Percentiles rank a stretch among this genome's conserved stretches.
phyloP scores from a whole-genome alignment of 2,797 vertebrate species.

The Odontamblyopus lacepedii region DNA sequence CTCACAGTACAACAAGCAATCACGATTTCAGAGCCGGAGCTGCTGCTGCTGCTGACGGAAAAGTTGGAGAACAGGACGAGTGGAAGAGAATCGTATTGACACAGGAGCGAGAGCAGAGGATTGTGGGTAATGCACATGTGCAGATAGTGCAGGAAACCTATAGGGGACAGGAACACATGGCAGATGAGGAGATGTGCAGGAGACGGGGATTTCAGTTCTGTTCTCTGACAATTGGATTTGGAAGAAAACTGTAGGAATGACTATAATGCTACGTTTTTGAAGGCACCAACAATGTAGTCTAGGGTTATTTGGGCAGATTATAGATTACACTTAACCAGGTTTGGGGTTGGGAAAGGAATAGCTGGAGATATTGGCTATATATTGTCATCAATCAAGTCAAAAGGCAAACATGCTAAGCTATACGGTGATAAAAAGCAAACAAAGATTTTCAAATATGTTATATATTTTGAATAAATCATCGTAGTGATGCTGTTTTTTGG shows the following conservation, averaged over 20 bases:
- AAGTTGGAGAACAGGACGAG: conserved; percentile 77
- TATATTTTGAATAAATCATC: no score
- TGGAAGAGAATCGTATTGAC: conserved; percentile 85
- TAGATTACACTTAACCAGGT: no score
- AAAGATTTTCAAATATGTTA: no score
- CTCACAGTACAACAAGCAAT: conserved; percentile 75
- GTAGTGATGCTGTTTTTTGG: no score
- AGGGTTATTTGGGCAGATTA: no score
- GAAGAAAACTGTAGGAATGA: neutral
- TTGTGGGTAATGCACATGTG: conserved; percentile 68
- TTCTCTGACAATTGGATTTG: neutral
- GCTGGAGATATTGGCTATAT: no score
- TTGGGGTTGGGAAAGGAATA: no score
- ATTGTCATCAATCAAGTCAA: no score
- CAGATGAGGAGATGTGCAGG: conserved; percentile 60
- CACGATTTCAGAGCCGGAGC: conserved; percentile 76
- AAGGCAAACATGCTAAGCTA: no score
- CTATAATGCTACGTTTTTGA: neutral
- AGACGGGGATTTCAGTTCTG: neutral
- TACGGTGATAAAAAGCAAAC: no score
- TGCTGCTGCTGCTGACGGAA: conserved; percentile 72
- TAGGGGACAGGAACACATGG: conserved; percentile 64
- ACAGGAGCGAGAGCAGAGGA: conserved; percentile 68
- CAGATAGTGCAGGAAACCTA: conserved; percentile 56
- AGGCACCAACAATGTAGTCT: neutral